Conservation (phyloP, 2,888 invertebrate genomes). For the Venustoraphidia nigricollis region DNA sequence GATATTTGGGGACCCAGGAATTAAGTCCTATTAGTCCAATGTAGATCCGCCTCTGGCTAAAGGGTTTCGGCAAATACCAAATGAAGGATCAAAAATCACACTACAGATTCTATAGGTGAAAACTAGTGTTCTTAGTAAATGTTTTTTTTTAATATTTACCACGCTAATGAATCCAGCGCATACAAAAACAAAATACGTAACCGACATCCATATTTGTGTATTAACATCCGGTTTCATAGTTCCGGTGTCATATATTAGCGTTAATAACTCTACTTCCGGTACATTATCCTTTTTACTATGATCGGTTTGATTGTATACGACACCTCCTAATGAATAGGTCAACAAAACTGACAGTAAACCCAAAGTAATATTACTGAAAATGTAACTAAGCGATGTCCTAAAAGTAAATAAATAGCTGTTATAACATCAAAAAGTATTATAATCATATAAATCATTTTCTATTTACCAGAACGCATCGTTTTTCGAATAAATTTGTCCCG, state of each 20-base stretch:
- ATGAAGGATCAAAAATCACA: no score
- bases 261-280: conserved; percentile 39
- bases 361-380: conserved; percentile 36
- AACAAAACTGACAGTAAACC: conserved; percentile 41
- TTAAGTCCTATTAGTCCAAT: no score
- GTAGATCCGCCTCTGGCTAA: no score
- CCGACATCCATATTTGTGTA: conserved; percentile 37
- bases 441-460: conserved; percentile 2
- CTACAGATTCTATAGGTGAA: no score
- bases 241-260: conserved; percentile 41
- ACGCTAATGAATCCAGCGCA: conserved; percentile 44
- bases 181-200: conserved; percentile 37
- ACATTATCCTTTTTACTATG: conserved; percentile 24
- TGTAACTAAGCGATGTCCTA: conserved; percentile 43
- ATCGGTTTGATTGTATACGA: conserved; percentile 15
- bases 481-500: conserved; percentile 44
- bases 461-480: conserved; percentile 49
- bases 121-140: no score
- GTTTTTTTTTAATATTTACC: conserved; percentile 24
- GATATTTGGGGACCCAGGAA: no score
- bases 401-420: conserved; percentile 18
- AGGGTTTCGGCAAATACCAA: no score
- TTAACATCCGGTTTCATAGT: conserved; percentile 28
- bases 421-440: conserved; percentile 1
- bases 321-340: conserved; percentile 32